Percentiles rank a stretch among this genome's conserved stretches.
phyloP scores from a whole-genome alignment of 2,888 invertebrate genomes.

The Zygaena filipendulae region DNA sequence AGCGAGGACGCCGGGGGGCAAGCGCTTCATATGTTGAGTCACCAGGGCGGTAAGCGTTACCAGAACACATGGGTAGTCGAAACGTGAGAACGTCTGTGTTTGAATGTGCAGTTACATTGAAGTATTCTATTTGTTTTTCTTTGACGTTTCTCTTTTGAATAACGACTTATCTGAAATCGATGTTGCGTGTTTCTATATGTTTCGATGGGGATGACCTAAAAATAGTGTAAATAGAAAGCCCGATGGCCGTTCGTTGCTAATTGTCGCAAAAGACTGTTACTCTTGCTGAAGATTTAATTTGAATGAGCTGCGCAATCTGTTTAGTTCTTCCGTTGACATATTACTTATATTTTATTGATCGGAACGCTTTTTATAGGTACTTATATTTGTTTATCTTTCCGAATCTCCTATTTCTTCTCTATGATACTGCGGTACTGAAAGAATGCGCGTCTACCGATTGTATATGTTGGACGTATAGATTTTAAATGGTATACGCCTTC shows the following conservation, averaged over 20 bases:
- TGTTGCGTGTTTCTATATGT: slow-evolving; percentile 69
- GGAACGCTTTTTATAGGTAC: slow-evolving; percentile 68
- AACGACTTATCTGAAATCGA: slow-evolving; percentile 65
- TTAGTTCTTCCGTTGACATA: slow-evolving; percentile 66
- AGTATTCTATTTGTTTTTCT: slow-evolving; percentile 66
- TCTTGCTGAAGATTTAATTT: slow-evolving; percentile 67
- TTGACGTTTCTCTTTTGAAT: slow-evolving; percentile 68
- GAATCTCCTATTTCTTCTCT: slow-evolving; percentile 61
- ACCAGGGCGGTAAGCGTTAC: slow-evolving; percentile 92
- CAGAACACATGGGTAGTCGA: slow-evolving; percentile 63
- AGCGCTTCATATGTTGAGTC: slow-evolving; percentile 89
- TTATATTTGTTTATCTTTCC: slow-evolving; percentile 66
- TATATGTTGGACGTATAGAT: slow-evolving; percentile 58
- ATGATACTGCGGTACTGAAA: slow-evolving; percentile 56
- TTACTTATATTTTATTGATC: slow-evolving; percentile 51
- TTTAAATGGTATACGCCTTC: slow-evolving; percentile 60
- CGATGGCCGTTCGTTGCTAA: slow-evolving; percentile 69
- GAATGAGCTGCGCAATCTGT: slow-evolving; percentile 68
- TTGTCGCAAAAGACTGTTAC: slow-evolving; percentile 66
- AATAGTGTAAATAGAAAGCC: slow-evolving; percentile 67
- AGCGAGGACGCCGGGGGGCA: slow-evolving; percentile 93
- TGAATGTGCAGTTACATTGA: slow-evolving; percentile 63
- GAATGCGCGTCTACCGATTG: slow-evolving; percentile 63
- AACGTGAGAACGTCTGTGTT: slow-evolving; percentile 68
- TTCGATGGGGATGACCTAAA: slow-evolving; percentile 64